Conservation (phyloP, 1,140 invertebrate species). For the Panulirus ornatus region DNA sequence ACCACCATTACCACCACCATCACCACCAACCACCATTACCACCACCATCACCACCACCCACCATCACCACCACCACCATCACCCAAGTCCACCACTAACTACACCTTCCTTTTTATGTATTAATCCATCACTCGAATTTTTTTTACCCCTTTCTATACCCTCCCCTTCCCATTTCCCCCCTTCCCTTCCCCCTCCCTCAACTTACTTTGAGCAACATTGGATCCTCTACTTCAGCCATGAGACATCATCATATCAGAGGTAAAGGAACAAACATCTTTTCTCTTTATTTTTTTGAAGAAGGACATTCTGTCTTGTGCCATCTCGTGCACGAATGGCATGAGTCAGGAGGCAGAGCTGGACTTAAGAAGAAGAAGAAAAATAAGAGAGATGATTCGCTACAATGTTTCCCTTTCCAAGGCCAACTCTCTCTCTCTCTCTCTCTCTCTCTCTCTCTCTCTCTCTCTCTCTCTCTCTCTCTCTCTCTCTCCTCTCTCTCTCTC, state of each 20-base stretch:
- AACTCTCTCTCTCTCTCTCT: too few relatives aligned
- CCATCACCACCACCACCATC: not conserved
- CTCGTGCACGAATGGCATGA: too few relatives aligned
- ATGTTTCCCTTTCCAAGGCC: too few relatives aligned
- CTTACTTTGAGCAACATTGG: not conserved
- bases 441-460: constrained; percentile 2
- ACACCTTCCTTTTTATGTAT: not conserved
- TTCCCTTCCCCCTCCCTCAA: not conserved
- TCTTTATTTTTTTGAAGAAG: too few relatives aligned
- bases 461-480: constrained; percentile 25
- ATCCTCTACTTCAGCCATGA: not conserved
- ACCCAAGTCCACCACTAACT: not conserved
- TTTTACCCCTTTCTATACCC: not conserved
- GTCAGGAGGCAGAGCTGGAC: too few relatives aligned
- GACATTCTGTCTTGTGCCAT: too few relatives aligned
- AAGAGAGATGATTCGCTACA: too few relatives aligned
- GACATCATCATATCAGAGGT: too few relatives aligned
- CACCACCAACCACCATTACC: not conserved
- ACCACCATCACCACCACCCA: too few relatives aligned
- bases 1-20: not conserved
- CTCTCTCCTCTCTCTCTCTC: not conserved
- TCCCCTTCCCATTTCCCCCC: not conserved
- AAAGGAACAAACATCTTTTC: too few relatives aligned
- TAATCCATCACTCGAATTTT: not conserved
- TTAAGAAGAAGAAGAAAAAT: too few relatives aligned